Percentiles rank a stretch among this genome's conserved stretches.
phyloP scores from a whole-genome alignment of 2,888 invertebrate species.

The Hydraecia micacea region DNA sequence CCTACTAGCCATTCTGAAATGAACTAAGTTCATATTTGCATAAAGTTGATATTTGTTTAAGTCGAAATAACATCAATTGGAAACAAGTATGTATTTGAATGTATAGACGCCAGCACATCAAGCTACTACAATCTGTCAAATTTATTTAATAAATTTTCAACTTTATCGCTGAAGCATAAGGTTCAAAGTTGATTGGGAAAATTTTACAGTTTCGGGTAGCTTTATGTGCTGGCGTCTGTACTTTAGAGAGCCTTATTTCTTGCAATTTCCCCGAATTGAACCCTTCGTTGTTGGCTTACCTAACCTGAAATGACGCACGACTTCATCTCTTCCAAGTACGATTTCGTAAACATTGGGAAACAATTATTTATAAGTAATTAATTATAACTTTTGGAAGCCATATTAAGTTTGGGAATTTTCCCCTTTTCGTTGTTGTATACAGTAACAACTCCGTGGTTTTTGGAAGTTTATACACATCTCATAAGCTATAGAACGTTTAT shows the following conservation, averaged over 20 bases:
- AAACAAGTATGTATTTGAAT: not conserved
- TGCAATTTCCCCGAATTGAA: not conserved
- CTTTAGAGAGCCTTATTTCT: not conserved
- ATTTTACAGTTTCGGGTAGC: too few relatives aligned
- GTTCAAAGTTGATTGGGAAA: too few relatives aligned
- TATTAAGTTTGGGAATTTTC: slow-evolving; percentile 5
- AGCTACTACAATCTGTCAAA: too few relatives aligned
- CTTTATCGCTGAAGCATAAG: too few relatives aligned
- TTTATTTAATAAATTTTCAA: too few relatives aligned
- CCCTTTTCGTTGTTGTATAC: slow-evolving; percentile 17
- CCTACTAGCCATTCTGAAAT: too few relatives aligned
- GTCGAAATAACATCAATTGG: not conserved
- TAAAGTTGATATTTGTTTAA: not conserved
- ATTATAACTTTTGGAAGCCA: slow-evolving; percentile 35
- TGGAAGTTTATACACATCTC: not conserved
- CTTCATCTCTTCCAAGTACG: slow-evolving; percentile 29
- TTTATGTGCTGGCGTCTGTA: too few relatives aligned
- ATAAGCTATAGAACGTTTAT: not conserved
- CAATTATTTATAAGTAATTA: slow-evolving; percentile 20
- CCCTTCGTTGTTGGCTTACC: not conserved
- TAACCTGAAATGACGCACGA: slow-evolving; percentile 33
- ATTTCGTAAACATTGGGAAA: slow-evolving; percentile 26
- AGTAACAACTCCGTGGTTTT: not conserved
- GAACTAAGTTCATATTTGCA: too few relatives aligned
- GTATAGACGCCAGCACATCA: too few relatives aligned